Base-by-base conservation (phyloP, 30 jellyfish, hydroid and myxozoan genomes). In the Phacellophora camtschatica region DNA sequence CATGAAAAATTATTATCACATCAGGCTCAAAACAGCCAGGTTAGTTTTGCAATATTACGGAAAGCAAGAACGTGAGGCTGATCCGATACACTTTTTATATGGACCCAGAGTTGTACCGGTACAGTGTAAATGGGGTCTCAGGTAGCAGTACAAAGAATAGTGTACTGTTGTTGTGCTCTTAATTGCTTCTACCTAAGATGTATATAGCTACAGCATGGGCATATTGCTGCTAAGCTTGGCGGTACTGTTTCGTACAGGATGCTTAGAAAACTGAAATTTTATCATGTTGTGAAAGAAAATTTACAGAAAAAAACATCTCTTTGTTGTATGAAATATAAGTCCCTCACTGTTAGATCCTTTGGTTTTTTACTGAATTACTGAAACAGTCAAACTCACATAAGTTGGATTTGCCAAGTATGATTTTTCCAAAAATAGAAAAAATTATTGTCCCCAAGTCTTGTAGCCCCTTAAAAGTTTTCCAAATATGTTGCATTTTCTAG, bases 341-440 rank as follows among this genome's bases (percentile, higher is more conserved):
- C 39, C 71, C 32, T 56, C n/a, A n/a, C n/a, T n/a, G n/a, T n/a
- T n/a, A n/a, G n/a, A n/a, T n/a, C n/a, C n/a, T 32, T 16, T 11
- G 27, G 34, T 56, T 56, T 32, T 32, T 20, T 56, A 56, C 71
- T 56, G 71, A 56, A 56, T 56, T 56, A 32, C 71, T 56, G 27
- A 56, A 56, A 56, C 71, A 56, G 39, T 56, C 39, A 56, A 56
- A 56, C 71, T 56, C 71, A 56, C 39, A 56, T 16, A 10, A 25
- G 27, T 28, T 56, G 20, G 32, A 11, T n/a, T 56, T 49, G n/a
- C 30, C 64, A 56, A 16, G 71, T 28, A 16, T 56, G 71, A 56
- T 56, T 56, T 56, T 56, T 56, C 39, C 71, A 56, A 56, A 56
- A 16, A 56, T 56, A 56, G 71, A 56, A 25, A 28, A 56, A 56